Conservation (phyloP, 2,888 invertebrate species). For the Pandemis cinnamomeana region DNA sequence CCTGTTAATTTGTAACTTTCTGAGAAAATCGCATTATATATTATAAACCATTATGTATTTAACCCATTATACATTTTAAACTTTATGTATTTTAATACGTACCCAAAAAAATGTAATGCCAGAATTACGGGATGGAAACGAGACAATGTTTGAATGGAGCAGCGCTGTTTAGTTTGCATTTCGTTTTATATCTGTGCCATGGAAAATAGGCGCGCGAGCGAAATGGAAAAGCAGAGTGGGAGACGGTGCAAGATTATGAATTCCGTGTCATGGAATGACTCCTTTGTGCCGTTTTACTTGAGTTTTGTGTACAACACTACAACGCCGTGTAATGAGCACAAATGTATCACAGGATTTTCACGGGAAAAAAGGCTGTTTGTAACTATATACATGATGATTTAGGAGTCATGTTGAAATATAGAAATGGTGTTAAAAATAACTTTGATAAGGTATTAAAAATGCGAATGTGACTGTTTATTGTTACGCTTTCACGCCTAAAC, state of each 20-base stretch:
- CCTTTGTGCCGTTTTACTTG: slow-evolving; percentile 24
- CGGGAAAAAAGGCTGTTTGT: too few species aligned
- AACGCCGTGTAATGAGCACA: slow-evolving; percentile 32
- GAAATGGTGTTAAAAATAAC: too few species aligned
- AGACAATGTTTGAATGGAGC: background rate
- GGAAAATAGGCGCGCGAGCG: slow-evolving; percentile 12
- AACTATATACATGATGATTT: too few species aligned
- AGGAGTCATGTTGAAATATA: too few species aligned
- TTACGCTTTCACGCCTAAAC: too few species aligned
- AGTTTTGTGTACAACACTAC: slow-evolving; percentile 29
- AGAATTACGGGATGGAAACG: background rate
- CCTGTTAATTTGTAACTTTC: too few species aligned
- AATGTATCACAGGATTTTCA: background rate
- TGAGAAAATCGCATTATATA: too few species aligned
- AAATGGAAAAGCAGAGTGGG: slow-evolving; percentile 24
- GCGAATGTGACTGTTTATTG: too few species aligned
- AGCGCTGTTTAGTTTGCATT: background rate
- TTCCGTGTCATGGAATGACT: slow-evolving; percentile 30
- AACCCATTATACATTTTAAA: too few species aligned
- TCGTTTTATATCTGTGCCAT: slow-evolving; percentile 12
- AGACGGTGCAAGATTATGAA: slow-evolving; percentile 31
- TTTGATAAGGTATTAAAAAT: too few species aligned
- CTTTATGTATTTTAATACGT: too few species aligned
- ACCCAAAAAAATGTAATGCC: background rate
- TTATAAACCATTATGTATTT: too few species aligned